phyloP scores from a whole-genome alignment of 1,140 invertebrate genomes.

The Caenorhabditis inopinata region DNA sequence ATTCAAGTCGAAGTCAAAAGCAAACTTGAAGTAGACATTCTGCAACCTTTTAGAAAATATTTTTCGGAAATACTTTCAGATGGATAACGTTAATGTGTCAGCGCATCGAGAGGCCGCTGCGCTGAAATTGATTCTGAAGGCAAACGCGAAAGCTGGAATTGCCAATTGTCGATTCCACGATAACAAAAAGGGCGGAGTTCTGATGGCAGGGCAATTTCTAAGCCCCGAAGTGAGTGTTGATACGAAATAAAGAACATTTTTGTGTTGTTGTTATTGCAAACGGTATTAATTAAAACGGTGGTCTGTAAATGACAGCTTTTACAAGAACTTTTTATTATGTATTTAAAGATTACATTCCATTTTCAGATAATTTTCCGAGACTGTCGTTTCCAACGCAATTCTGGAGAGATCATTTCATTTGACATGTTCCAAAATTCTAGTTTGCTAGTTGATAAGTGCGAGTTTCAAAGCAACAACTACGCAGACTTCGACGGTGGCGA shows the following conservation, averaged over 20 bases:
- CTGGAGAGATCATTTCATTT: background rate
- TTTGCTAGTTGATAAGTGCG: background rate
- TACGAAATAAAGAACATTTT: too few species aligned
- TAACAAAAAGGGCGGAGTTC: constrained; percentile 30
- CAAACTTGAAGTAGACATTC: constrained; percentile 1
- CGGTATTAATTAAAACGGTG: too few species aligned
- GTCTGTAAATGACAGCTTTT: too few species aligned
- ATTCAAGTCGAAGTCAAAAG: background rate
- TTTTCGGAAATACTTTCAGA: background rate
- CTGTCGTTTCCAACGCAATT: constrained; percentile 9
- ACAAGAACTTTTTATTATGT: too few species aligned
- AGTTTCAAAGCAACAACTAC: constrained; percentile 1
- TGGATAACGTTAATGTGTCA: constrained; percentile 18
- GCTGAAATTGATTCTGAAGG: background rate
- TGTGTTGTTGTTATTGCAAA: too few species aligned
- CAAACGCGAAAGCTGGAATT: constrained; percentile 1
- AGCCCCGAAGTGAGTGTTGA: background rate
- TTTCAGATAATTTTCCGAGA: constrained; percentile 11
- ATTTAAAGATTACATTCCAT: too few species aligned
- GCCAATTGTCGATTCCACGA: constrained; percentile 14
- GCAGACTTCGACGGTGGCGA: background rate
- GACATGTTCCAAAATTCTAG: background rate
- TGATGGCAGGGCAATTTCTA: background rate
- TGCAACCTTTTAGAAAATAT: background rate
- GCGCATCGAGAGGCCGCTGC: constrained; percentile 3